Conservation (phyloP, 1,140 invertebrate genomes). For the Alviniconcha marisindica region DNA sequence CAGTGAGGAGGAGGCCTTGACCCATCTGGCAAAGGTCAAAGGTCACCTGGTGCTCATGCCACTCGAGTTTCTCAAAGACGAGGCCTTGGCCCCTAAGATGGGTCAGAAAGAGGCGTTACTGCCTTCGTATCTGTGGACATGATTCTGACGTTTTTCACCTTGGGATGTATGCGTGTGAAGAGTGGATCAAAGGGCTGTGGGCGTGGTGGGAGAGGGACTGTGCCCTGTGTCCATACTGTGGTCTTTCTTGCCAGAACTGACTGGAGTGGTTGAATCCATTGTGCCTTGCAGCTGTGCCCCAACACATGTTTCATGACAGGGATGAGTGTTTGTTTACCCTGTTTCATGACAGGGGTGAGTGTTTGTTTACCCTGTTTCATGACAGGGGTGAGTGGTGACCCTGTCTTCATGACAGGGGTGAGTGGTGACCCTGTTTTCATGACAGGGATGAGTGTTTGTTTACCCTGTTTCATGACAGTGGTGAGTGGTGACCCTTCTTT, state of each 20-base stretch:
- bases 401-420: no score
- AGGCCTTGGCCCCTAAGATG: conserved; percentile 86
- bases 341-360: neutral
- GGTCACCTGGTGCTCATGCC: conserved; percentile 92
- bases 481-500: no score
- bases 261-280: no score
- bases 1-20: conserved; percentile 83
- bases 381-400: no score
- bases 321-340: neutral
- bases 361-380: no score
- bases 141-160: conserved; percentile 39
- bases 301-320: no score
- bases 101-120: conserved; percentile 85
- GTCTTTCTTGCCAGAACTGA: no score
- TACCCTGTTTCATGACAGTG: no score
- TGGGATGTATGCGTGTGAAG: neutral
- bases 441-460: neutral
- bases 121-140: conserved; percentile 78
- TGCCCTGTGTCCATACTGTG: no score
- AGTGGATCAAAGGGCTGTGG: neutral
- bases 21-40: conserved; percentile 83
- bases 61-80: conserved; percentile 87
- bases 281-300: no score
- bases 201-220: neutral
- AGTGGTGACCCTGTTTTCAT: neutral